Base-by-base conservation (phyloP, 2,797 vertebrate species). In the Chloroceryle inda region DNA sequence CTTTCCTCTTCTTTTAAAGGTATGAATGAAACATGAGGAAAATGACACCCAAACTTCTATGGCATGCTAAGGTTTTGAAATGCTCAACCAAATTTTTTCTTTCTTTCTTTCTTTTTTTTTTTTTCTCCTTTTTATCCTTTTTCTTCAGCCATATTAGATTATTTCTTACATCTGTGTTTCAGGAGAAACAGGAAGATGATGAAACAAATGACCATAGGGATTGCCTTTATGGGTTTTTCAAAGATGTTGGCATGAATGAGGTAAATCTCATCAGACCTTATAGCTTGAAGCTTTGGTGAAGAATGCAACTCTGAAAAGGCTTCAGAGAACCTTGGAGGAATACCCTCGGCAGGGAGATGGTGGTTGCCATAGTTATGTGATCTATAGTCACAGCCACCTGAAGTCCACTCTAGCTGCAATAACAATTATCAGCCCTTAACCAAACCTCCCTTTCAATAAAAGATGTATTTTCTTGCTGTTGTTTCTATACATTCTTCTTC, bases 11-110 rank as follows among this genome's bases (percentile, higher is more conserved):
- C 50, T 90, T 94, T 87, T 91, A 91, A 92, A 96, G 94, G 80
- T 94, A 92, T 85, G 67, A 92, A 92, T 52, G 63, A 95, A 96
- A 93, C 67, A 92, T 71, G 56, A 95, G 77, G 71, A 79, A 95
- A 93, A 84, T 45, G 27, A 93, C 90, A 93, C 73, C n/a, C 50
- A 58, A 94, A 86, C 22, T 90, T 93, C 72, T 10, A 3, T 73
- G 59, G 21, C 6, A 7, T 55, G 37, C 92, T 56, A 85, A 76
- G 37, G 31, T 77, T 92, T 90, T 63, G 22, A 94, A 97, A 90
- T 27, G 8, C 14, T 84, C 38, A 55, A 59, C 26, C 80, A 86
- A 37, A 35, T 35, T 35, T 35, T 7, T 59, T 75, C 53, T 38
- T 50, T 35, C 29, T 7, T 59, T 75, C 53, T 38, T 50, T 35